These are phyloP conservation scores for Monopterus albus DNA, from an alignment of 2,113 vertebrate genomes.

Conservation along the genomic window DNA sequence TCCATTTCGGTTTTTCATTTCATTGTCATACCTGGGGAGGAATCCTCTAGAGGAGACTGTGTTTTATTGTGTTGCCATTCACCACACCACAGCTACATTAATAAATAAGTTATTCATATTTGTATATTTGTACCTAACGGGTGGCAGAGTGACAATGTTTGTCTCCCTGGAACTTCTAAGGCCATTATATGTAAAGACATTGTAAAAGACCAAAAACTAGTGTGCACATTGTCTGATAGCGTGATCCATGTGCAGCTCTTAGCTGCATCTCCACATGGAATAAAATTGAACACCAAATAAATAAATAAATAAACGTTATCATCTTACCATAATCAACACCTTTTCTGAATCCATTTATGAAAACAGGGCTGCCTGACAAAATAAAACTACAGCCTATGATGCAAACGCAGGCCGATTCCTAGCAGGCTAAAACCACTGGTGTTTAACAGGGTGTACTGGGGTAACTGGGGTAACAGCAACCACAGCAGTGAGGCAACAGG, in stretches of 20 bases:
- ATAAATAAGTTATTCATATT: background rate
- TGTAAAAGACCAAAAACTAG: background rate
- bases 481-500: conserved; percentile 63
- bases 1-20: background rate
- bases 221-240: background rate
- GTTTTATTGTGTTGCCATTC: background rate
- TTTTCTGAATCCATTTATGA: conserved; percentile 48
- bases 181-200: background rate
- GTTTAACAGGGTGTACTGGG: conserved; percentile 61
- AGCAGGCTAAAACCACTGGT: conserved; percentile 59
- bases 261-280: background rate
- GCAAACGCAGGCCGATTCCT: conserved; percentile 70
- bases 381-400: conserved; percentile 60
- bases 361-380: conserved; percentile 64
- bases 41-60: background rate
- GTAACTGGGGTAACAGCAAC: conserved; percentile 60
- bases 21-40: too few relatives aligned
- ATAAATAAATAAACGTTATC: background rate
- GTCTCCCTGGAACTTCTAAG: background rate
- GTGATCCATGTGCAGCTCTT: background rate
- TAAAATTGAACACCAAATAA: background rate
- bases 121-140: background rate
- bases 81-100: too few relatives aligned
- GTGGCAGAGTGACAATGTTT: background rate
- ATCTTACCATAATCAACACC: conserved; percentile 71